Conservation (phyloP, 2,113 vertebrate species). For the Enhydra lutris region DNA sequence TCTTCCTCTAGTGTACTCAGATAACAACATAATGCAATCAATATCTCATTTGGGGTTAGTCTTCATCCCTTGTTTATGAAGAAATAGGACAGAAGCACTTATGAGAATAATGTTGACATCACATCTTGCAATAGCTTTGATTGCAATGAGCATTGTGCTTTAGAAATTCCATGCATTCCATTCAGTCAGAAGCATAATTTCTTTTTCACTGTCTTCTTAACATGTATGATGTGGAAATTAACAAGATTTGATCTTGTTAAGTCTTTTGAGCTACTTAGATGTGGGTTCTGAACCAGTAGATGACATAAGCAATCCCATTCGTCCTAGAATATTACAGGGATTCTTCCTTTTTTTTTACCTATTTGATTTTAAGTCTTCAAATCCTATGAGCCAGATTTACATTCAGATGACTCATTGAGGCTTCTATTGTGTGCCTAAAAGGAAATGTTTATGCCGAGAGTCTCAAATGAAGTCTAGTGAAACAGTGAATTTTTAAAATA, state of each 20-base stretch:
- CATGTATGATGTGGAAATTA: conserved; percentile 8
- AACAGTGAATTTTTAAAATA: conserved; percentile 17
- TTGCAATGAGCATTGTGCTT: conserved; percentile 52
- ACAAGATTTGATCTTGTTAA: conserved; percentile 57
- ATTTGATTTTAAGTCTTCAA: conserved; percentile 44
- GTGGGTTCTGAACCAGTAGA: not conserved
- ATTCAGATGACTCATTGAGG: conserved; percentile 54
- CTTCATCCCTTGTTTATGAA: conserved; percentile 56
- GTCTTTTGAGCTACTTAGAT: conserved; percentile 56
- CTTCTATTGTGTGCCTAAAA: conserved; percentile 33
- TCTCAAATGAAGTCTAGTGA: conserved; percentile 40
- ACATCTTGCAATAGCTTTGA: conserved; percentile 60
- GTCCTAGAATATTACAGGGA: conserved; percentile 34
- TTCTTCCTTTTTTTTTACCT: conserved; percentile 21
- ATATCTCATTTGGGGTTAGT: conserved; percentile 37
- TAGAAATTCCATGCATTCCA: conserved; percentile 51
- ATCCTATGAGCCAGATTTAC: conserved; percentile 46
- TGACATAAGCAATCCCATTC: conserved; percentile 12
- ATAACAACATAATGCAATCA: conserved; percentile 67
- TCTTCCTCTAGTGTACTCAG: conserved; percentile 21
- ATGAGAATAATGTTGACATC: conserved; percentile 58
- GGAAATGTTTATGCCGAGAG: conserved; percentile 37
- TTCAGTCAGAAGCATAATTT: conserved; percentile 45
- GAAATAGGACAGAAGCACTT: conserved; percentile 61
- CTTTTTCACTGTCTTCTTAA: conserved; percentile 47